These are phyloP conservation scores for Delia radicum DNA, from an alignment of 1,140 invertebrate species.

Conservation along the genomic window DNA sequence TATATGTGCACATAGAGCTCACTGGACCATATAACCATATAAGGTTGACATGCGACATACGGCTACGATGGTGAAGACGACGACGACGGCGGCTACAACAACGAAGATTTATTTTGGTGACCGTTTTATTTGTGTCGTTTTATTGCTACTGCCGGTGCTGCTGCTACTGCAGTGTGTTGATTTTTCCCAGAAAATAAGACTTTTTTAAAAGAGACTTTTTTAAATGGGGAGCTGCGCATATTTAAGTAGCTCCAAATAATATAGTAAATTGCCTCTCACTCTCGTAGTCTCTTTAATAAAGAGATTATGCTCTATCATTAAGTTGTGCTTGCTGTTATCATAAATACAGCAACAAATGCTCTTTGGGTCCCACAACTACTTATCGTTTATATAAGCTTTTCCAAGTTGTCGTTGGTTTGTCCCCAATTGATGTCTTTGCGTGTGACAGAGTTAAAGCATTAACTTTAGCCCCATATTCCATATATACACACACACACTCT, in stretches of 20 bases:
- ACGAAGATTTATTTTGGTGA: slow-evolving; percentile 13
- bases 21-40: slow-evolving; percentile 12
- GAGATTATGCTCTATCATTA: neutral
- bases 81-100: neutral
- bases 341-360: too few species aligned
- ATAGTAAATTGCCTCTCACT: neutral
- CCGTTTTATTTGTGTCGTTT: slow-evolving; percentile 13
- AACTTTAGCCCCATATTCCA: too few species aligned
- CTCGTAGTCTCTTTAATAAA: neutral
- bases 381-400: neutral
- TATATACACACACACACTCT: neutral
- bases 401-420: slow-evolving; percentile 13
- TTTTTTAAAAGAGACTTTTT: too few species aligned
- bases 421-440: slow-evolving; percentile 8
- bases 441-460: slow-evolving; percentile 13
- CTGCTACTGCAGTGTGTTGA: neutral
- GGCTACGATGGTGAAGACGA: neutral
- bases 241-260: neutral
- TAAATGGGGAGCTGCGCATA: neutral
- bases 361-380: neutral
- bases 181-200: neutral
- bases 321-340: neutral
- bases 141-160: neutral
- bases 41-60: slow-evolving; percentile 21
- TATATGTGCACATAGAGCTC: neutral